Evolutionary conservation across 30 jellyfish, hydroid and myxozoan species (phyloP).

Genomic region (Aurelia aurita complex sp. Pacific): DNA sequence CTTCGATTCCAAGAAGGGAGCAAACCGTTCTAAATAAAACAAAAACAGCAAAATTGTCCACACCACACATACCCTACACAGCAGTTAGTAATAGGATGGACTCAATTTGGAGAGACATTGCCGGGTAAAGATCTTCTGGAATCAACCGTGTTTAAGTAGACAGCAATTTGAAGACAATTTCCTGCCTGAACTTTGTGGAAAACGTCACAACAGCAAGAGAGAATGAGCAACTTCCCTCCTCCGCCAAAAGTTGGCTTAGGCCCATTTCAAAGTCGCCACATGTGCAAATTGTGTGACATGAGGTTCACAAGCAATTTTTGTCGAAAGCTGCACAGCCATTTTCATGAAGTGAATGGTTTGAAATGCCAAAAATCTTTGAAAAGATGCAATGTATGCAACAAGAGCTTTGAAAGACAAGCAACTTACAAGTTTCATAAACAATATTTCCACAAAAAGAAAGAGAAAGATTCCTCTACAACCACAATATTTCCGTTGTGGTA

Average conservation of each 20-base stretch:
- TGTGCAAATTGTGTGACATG: conserved; percentile 43
- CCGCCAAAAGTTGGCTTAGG: conserved; percentile 12
- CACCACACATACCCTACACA: too few relatives aligned
- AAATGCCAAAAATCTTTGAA: conserved; percentile 59
- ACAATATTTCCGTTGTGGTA: conserved; percentile 61
- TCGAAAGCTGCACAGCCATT: conserved; percentile 40
- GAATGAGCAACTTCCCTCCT: too few relatives aligned
- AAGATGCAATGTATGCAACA: conserved; percentile 58
- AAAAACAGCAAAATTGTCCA: too few relatives aligned
- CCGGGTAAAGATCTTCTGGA: too few relatives aligned
- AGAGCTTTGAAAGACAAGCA: conserved; percentile 49
- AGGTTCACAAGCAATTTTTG: conserved; percentile 33
- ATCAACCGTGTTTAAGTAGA: too few relatives aligned
- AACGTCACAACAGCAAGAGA: too few relatives aligned
- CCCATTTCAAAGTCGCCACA: conserved; percentile 3
- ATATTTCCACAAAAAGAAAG: conserved; percentile 44
- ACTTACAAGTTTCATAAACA: conserved; percentile 55
- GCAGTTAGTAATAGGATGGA: too few relatives aligned
- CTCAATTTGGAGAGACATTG: too few relatives aligned
- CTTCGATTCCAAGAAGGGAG: too few relatives aligned
- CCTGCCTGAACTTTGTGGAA: too few relatives aligned
- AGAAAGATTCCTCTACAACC: conserved; percentile 18
- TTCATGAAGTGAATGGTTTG: conserved; percentile 44
- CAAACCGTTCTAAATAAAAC: too few relatives aligned
- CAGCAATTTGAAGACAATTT: too few relatives aligned